Base-by-base conservation (phyloP, 1,140 invertebrate species). In the Alviniconcha marisindica region DNA sequence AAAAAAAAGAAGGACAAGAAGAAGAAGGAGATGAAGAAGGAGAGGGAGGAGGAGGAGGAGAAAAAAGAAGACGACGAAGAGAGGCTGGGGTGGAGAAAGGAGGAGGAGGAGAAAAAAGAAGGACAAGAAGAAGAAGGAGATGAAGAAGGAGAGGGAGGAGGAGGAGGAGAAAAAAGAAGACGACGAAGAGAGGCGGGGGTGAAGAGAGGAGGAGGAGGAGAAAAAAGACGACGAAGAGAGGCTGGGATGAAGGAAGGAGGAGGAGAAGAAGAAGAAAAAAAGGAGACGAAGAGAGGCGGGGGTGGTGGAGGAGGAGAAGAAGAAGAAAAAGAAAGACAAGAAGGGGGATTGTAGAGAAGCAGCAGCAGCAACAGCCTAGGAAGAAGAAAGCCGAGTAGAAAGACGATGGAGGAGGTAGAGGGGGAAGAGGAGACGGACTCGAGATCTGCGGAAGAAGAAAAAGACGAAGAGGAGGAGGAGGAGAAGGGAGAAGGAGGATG, bases 301-400 rank as follows among this genome's bases (percentile, higher is more conserved):
- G 36, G 28, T 15, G 51, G 40, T 15, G 56, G 77, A 78, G 48
- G 56, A 51, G 56, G 48, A 78, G 77, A 56, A 28, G 56, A 15
- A 36, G 51, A 51, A 56, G 21, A n/a, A 21, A n/a, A 21, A 21
- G 21, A 21, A n/a, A 56, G 5, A 21, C 18, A 56, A n/a, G 28
- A 15, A 66, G 31, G 36, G n/a, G 36, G 5, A 33, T 33, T 28
- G 36, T 28, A 66, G 7, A 66, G 63, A 66, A 33, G 18, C 0
- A 66, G 28, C 10, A 18, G 18, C 28, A 66, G n/a, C 31, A 31
- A 66, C 28, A 66, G 60, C 10, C 10, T 2, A 31, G 36, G 60
- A 66, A 31, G 18, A 15, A 33, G 60, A 33, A 31, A 10, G 28
- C 5, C 10, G 28, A 21, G 28, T n/a, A 21, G 60, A 33, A 31